These are phyloP conservation scores for Pissodes strobi DNA, from an alignment of 1,140 invertebrate species.

Conservation along the genomic window DNA sequence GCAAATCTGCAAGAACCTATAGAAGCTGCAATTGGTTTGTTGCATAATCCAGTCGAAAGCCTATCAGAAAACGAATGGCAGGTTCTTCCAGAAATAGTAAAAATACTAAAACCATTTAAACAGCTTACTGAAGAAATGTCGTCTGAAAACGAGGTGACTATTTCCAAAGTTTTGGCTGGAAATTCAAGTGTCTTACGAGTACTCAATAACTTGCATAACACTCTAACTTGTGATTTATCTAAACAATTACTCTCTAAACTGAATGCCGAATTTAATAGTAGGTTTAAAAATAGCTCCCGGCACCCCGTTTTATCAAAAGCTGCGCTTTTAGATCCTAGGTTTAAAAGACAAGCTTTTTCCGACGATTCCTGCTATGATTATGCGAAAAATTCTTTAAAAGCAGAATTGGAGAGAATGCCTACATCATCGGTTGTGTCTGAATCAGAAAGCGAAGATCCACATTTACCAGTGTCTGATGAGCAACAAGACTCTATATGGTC, in stretches of 20 bases:
- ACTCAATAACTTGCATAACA: constrained; percentile 30
- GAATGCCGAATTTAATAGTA: constrained; percentile 40
- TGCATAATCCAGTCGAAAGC: constrained; percentile 23
- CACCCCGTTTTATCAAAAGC: constrained; percentile 45
- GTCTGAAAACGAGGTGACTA: constrained; percentile 34
- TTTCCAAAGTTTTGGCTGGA: constrained; percentile 35
- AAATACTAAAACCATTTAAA: constrained; percentile 35
- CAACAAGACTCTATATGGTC: constrained; percentile 39
- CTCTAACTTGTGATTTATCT: neutral
- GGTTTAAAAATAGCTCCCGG: constrained; percentile 42
- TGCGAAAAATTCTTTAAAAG: constrained; percentile 47
- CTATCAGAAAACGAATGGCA: constrained; percentile 28
- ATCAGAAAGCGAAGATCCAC: constrained; percentile 32
- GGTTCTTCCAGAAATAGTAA: constrained; percentile 33
- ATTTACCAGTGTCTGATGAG: constrained; percentile 28
- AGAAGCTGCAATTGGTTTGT: constrained; percentile 38
- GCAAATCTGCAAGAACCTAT: constrained; percentile 41
- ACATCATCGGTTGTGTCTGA: constrained; percentile 34
- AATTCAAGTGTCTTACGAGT: constrained; percentile 38
- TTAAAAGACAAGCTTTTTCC: constrained; percentile 42
- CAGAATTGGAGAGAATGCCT: constrained; percentile 43
- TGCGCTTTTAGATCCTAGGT: constrained; percentile 41
- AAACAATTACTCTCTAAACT: constrained; percentile 42
- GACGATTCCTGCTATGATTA: constrained; percentile 42
- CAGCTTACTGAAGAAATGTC: constrained; percentile 32